These are phyloP conservation scores for Pristionchus arcanus DNA, from an alignment of 2,888 invertebrate genomes.

Conservation along the genomic window DNA sequence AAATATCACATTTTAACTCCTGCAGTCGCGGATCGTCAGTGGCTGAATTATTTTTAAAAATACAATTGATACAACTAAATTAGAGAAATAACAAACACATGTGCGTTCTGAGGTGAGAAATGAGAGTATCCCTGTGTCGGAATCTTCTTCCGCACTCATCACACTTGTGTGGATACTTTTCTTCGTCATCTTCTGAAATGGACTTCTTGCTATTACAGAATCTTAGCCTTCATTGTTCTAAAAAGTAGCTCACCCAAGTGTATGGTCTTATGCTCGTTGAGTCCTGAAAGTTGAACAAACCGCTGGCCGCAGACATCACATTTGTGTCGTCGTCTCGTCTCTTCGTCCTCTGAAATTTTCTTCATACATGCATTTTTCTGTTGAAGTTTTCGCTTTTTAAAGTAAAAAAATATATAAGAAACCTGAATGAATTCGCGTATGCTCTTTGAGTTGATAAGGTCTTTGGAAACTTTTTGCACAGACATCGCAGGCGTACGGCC, in stretches of 20 bases:
- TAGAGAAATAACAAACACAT: neutral
- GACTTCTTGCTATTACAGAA: too few relatives aligned
- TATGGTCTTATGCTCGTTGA: too few relatives aligned
- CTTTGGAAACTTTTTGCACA: too few relatives aligned
- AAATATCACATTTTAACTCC: neutral
- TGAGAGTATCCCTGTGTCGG: neutral
- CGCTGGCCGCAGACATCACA: too few relatives aligned
- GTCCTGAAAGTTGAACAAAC: too few relatives aligned
- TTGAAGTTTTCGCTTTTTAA: too few relatives aligned
- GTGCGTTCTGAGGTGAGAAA: neutral
- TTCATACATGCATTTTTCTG: neutral
- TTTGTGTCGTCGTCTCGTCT: neutral
- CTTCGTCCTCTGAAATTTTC: neutral
- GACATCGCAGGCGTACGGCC: too few relatives aligned
- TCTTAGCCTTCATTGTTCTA: too few relatives aligned
- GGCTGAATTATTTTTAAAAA: neutral
- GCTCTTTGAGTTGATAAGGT: too few relatives aligned
- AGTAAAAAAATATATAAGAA: too few relatives aligned
- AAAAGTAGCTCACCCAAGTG: too few relatives aligned
- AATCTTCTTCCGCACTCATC: neutral
- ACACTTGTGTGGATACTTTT: neutral
- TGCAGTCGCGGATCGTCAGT: neutral
- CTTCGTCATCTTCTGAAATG: neutral
- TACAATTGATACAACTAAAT: neutral
- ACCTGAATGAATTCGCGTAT: too few relatives aligned